These are phyloP conservation scores for Cepaea nemoralis DNA, from an alignment of 1,140 invertebrate species.

Conservation along the genomic window DNA sequence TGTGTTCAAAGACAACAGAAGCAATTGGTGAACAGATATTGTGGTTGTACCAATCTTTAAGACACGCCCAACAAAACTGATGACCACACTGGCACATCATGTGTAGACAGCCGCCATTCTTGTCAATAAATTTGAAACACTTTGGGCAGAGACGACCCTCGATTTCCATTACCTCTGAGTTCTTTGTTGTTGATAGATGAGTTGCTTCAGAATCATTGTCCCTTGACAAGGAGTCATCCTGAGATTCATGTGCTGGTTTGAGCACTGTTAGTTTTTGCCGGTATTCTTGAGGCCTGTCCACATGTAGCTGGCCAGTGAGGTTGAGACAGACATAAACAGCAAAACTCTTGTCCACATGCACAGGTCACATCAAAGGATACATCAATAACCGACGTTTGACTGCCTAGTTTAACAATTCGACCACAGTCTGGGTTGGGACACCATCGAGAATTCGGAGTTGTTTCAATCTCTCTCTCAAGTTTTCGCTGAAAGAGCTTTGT, in stretches of 20 bases:
- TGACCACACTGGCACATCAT: slow-evolving; percentile 40
- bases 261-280: slow-evolving; percentile 28
- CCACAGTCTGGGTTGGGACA: slow-evolving; percentile 58
- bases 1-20: neutral
- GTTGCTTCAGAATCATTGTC: neutral
- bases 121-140: slow-evolving; percentile 41
- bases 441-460: slow-evolving; percentile 44
- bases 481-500: slow-evolving; percentile 32
- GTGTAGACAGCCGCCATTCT: slow-evolving; percentile 39
- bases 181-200: neutral
- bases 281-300: slow-evolving; percentile 44
- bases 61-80: slow-evolving; percentile 42
- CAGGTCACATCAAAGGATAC: slow-evolving; percentile 42
- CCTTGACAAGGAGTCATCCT: neutral
- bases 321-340: slow-evolving; percentile 50
- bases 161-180: neutral
- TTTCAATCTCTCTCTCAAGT: slow-evolving; percentile 41
- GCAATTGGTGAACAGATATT: neutral
- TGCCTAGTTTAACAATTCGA: slow-evolving; percentile 43
- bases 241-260: neutral
- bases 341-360: slow-evolving; percentile 51
- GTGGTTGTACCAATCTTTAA: neutral
- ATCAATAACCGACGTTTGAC: no score
- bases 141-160: slow-evolving; percentile 40
- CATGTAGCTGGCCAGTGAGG: slow-evolving; percentile 59